Evolutionary conservation across 2,888 invertebrate species (phyloP).

Genomic region (Meghimatium bilineatum): DNA sequence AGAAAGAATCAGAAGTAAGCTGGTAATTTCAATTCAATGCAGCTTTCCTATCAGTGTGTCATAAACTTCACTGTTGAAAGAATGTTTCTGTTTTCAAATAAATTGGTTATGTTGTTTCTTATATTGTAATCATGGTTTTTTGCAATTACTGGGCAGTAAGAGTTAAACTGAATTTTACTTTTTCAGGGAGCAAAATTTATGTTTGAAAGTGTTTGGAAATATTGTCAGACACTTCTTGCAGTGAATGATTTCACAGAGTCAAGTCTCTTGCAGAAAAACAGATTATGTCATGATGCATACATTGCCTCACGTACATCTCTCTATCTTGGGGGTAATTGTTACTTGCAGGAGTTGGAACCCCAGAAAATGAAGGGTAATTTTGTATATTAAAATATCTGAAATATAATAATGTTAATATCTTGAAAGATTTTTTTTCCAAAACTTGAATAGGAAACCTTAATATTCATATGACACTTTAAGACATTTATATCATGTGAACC

Average conservation of each 20-base stretch:
- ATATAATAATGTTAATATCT: not conserved
- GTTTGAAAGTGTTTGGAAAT: conserved; percentile 68
- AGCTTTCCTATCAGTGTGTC: too few species aligned
- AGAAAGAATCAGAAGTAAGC: too few species aligned
- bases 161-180: not conserved
- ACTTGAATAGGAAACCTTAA: not conserved
- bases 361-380: conserved; percentile 40
- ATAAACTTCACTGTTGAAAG: too few species aligned
- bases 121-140: too few species aligned
- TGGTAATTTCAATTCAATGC: too few species aligned
- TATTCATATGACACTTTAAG: not conserved
- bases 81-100: too few species aligned
- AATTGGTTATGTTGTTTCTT: too few species aligned
- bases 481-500: too few species aligned
- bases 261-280: conserved; percentile 53
- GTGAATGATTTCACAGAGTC: conserved; percentile 44
- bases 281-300: conserved; percentile 65
- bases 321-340: conserved; percentile 61
- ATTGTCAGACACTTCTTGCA: conserved; percentile 57
- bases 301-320: conserved; percentile 61
- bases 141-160: not conserved
- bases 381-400: not conserved
- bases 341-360: conserved; percentile 49
- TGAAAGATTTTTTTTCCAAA: not conserved
- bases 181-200: conserved; percentile 70